phyloP scores from a whole-genome alignment of 30 jellyfish, hydroid and myxozoan genomes.

The Hydractinia echinata region DNA sequence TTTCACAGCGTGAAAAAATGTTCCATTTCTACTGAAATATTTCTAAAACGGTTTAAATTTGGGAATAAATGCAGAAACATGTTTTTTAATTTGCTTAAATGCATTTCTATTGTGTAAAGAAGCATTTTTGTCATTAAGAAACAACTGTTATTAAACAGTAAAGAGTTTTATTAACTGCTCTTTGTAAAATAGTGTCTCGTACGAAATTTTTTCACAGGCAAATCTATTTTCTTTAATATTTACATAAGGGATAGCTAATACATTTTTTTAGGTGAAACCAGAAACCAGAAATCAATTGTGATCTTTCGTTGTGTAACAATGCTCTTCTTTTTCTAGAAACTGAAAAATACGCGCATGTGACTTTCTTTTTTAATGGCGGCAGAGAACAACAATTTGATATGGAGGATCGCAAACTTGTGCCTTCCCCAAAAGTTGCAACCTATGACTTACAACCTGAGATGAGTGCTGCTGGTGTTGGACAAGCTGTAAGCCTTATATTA shows the following conservation, averaged over 20 bases:
- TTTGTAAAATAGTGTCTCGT: too few species aligned
- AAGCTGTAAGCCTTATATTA: slow-evolving; percentile 52
- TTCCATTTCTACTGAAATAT: too few species aligned
- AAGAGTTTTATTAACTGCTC: too few species aligned
- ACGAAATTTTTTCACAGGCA: too few species aligned
- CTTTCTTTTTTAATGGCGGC: slow-evolving; percentile 99
- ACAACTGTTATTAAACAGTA: too few species aligned
- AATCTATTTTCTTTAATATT: too few species aligned
- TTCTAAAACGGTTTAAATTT: too few species aligned
- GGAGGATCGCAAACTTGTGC: slow-evolving; percentile 94
- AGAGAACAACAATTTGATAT: slow-evolving; percentile 73
- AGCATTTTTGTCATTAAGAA: too few species aligned
- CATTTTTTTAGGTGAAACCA: background rate
- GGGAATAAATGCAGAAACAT: too few species aligned
- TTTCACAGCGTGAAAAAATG: too few species aligned
- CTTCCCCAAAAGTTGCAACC: slow-evolving; percentile 99
- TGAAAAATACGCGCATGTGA: slow-evolving; percentile 99
- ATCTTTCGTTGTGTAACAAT: background rate
- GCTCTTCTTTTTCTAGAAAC: slow-evolving; percentile 55
- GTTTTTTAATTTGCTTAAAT: too few species aligned
- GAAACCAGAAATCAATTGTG: background rate
- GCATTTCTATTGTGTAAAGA: too few species aligned
- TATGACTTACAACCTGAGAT: slow-evolving; percentile 96
- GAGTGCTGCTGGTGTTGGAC: slow-evolving; percentile 96
- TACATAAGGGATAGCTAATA: background rate